These are phyloP conservation scores for Choristoneura fumiferana DNA, from an alignment of 1,140 invertebrate genomes.

Conservation along the genomic window DNA sequence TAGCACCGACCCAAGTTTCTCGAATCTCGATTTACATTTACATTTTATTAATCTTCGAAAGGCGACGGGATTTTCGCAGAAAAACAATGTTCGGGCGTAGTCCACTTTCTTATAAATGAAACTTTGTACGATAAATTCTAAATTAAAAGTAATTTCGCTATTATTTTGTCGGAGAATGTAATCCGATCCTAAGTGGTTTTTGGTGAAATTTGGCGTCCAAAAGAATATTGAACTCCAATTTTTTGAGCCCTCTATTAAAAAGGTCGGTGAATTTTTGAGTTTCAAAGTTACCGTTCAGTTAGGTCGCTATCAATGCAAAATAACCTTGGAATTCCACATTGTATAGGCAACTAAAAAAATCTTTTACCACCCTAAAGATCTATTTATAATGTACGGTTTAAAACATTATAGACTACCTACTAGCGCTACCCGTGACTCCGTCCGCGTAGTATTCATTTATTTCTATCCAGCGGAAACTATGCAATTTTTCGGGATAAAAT, in stretches of 20 bases:
- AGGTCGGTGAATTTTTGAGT: too few species aligned
- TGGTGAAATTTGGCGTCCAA: constrained; percentile 7
- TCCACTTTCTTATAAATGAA: constrained; percentile 16
- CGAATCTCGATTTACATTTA: constrained; percentile 7
- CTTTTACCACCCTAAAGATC: too few species aligned
- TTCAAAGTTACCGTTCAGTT: too few species aligned
- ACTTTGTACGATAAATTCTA: constrained; percentile 14
- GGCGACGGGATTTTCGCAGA: background rate
- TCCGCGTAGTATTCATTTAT: too few species aligned
- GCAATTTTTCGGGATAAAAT: too few species aligned
- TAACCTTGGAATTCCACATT: too few species aligned
- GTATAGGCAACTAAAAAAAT: too few species aligned
- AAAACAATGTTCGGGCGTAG: constrained; percentile 13
- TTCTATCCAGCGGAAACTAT: too few species aligned
- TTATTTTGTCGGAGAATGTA: constrained; percentile 1
- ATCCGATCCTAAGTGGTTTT: constrained; percentile 17
- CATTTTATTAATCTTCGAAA: constrained; percentile 12
- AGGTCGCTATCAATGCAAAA: too few species aligned
- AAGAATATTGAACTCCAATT: constrained; percentile 10
- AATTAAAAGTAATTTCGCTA: constrained; percentile 16
- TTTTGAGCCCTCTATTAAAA: background rate
- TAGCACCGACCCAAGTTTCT: background rate
- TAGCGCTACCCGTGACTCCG: too few species aligned
- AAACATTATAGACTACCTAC: too few species aligned
- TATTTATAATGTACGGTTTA: too few species aligned